Evolutionary conservation across 2,797 vertebrate genomes (phyloP).

Genomic region (Saguinus oedipus): DNA sequence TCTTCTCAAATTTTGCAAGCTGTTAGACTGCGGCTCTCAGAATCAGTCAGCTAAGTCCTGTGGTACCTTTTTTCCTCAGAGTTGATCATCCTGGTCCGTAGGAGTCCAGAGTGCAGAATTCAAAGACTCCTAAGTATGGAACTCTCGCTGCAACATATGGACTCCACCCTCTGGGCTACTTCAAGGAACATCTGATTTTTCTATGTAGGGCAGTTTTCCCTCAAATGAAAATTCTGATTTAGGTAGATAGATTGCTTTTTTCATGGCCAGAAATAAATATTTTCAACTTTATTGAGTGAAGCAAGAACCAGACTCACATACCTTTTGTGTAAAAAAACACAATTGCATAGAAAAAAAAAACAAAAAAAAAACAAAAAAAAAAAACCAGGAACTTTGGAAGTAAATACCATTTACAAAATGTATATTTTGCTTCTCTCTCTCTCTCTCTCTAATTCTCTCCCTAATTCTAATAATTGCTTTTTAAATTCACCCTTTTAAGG

Average conservation of each 20-base stretch:
- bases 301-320: not conserved
- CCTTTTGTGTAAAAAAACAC: constrained; percentile 8
- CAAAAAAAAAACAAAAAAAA: no score
- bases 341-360: not conserved
- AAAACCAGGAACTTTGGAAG: constrained; percentile 9
- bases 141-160: not conserved
- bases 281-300: not conserved
- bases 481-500: not conserved
- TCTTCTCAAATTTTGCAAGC: constrained; percentile 31
- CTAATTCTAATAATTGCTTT: constrained; percentile 10
- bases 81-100: not conserved
- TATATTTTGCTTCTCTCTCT: not conserved
- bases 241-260: constrained; percentile 6
- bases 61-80: not conserved
- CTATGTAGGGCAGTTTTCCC: not conserved
- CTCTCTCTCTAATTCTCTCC: not conserved
- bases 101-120: not conserved
- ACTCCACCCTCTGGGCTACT: not conserved
- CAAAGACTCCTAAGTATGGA: not conserved
- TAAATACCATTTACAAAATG: not conserved
- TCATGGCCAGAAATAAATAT: constrained; percentile 38
- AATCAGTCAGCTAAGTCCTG: not conserved
- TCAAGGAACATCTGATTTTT: not conserved
- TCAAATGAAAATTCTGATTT: constrained; percentile 42
- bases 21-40: not conserved